phyloP scores from a whole-genome alignment of 1,140 invertebrate species.

The Camponotus floridanus region DNA sequence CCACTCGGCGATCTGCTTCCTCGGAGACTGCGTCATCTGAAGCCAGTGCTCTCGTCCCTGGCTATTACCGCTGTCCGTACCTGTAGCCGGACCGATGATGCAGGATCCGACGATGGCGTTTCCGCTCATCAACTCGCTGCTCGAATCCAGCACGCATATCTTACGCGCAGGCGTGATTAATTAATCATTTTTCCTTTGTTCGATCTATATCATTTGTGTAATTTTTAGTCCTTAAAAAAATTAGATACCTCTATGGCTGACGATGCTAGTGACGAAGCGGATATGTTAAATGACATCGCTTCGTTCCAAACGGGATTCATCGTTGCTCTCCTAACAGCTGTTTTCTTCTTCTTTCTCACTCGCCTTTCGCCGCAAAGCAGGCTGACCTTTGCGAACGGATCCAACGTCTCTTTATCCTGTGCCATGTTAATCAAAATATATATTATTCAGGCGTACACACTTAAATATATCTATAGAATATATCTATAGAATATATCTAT shows the following conservation, averaged over 20 bases:
- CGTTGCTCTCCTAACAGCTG: constrained; percentile 94
- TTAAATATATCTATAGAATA: background rate
- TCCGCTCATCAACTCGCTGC: constrained; percentile 89
- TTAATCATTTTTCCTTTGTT: background rate
- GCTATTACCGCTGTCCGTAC: constrained; percentile 75
- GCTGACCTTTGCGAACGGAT: constrained; percentile 97
- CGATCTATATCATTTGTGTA: background rate
- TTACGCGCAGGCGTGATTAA: constrained; percentile 66
- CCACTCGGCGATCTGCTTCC: constrained; percentile 94
- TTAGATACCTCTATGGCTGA: constrained; percentile 91
- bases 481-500: background rate
- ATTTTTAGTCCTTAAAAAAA: background rate
- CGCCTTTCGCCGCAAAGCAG: constrained; percentile 94
- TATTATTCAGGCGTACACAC: background rate
- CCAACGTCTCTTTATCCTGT: constrained; percentile 85
- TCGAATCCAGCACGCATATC: constrained; percentile 88
- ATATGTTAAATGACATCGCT: constrained; percentile 95
- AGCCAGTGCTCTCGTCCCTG: constrained; percentile 90
- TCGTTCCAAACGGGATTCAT: constrained; percentile 98
- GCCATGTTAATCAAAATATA: constrained; percentile 16
- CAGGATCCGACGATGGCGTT: constrained; percentile 91
- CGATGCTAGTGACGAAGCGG: constrained; percentile 89
- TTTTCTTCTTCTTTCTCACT: constrained; percentile 97
- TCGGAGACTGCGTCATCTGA: constrained; percentile 92
- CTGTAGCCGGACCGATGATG: constrained; percentile 89